Percentiles rank a stretch among this genome's conserved stretches.
Evolutionary conservation across 2,797 vertebrate genomes (phyloP).

Genomic region (Eleutherodactylus coqui): DNA sequence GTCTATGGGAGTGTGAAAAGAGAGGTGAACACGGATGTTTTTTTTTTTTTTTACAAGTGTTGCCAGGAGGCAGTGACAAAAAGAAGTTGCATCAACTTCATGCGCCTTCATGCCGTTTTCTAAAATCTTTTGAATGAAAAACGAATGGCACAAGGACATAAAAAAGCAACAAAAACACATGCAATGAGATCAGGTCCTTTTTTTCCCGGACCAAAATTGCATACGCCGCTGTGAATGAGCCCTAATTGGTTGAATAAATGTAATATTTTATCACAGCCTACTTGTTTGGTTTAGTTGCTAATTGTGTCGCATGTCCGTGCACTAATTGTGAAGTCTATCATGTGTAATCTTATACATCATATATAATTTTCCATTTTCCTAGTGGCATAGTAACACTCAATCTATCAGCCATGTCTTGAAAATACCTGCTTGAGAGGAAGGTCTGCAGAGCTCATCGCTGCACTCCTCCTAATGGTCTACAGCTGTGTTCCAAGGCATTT

Average conservation of each 20-base stretch:
- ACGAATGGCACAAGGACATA: too few species aligned
- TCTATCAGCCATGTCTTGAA: constrained; percentile 20
- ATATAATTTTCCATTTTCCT: not conserved
- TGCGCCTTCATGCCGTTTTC: too few species aligned
- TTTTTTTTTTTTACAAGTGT: too few species aligned
- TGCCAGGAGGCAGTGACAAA: too few species aligned
- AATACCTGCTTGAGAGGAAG: constrained; percentile 29
- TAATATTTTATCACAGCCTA: not conserved
- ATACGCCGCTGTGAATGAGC: too few species aligned
- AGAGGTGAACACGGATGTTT: too few species aligned
- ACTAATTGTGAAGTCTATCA: not conserved
- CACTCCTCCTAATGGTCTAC: constrained; percentile 41
- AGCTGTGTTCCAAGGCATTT: constrained; percentile 58
- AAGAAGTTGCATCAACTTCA: too few species aligned
- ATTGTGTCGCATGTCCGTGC: not conserved
- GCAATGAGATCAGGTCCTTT: too few species aligned
- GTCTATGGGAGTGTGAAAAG: too few species aligned
- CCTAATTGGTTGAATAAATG: not conserved
- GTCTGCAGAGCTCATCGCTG: constrained; percentile 47
- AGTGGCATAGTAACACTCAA: not conserved
- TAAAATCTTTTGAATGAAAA: too few species aligned
- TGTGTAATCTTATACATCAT: not conserved
- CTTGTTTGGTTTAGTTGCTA: not conserved
- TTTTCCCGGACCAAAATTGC: too few species aligned
- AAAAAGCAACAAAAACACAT: too few species aligned